Percentiles rank a stretch among this genome's conserved stretches.
phyloP scores from a whole-genome alignment of 35 echinoderm and acorn worm species.

The Heliocidaris erythrogramma region DNA sequence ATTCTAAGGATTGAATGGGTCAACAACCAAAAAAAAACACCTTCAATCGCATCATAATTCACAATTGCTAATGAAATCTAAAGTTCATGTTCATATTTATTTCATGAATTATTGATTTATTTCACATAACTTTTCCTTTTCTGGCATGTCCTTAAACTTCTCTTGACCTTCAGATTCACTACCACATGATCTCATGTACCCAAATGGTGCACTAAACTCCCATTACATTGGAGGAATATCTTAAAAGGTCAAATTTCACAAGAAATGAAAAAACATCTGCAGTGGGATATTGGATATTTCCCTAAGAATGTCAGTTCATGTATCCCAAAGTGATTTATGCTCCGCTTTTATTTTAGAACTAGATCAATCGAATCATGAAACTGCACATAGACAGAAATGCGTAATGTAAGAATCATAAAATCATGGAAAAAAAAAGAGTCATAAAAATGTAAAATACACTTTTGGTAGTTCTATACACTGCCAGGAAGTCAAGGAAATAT shows the following conservation, averaged over 20 bases:
- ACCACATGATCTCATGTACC: neutral
- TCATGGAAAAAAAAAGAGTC: neutral
- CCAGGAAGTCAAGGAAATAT: slow-evolving; percentile 7
- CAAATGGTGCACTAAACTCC: too few relatives aligned
- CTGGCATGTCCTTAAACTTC: neutral
- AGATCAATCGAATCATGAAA: neutral
- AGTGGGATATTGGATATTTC: slow-evolving; percentile 19
- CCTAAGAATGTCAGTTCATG: slow-evolving; percentile 2
- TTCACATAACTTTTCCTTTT: too few relatives aligned
- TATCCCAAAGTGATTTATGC: neutral
- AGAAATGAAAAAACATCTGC: neutral
- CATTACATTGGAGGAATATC: neutral
- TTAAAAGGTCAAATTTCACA: neutral
- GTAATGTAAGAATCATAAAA: neutral
- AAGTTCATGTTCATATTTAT: too few relatives aligned
- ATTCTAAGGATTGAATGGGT: too few relatives aligned
- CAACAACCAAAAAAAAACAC: too few relatives aligned
- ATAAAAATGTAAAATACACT: neutral
- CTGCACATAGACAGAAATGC: neutral
- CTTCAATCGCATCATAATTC: too few relatives aligned
- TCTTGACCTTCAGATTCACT: neutral
- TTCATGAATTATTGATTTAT: too few relatives aligned
- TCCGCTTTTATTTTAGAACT: neutral
- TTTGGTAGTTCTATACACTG: neutral
- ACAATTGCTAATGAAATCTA: too few relatives aligned